Evolutionary conservation across 2,113 vertebrate species (phyloP), one percentile per base, ranked within the genome.

Genomic region (Lophura nycthemera): DNA sequence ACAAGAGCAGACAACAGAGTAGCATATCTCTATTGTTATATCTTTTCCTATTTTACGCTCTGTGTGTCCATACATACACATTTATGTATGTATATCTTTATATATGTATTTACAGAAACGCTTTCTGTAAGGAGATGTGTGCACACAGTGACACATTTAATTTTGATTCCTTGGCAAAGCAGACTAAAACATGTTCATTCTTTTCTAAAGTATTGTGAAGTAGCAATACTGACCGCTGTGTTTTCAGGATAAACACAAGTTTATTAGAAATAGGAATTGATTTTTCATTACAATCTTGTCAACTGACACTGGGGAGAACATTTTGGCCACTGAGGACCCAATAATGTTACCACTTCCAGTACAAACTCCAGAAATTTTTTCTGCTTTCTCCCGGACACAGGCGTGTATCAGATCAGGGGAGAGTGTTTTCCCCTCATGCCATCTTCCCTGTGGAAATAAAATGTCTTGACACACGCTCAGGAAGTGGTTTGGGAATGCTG

Each of bases 371-470:
- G 59, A 78, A 74, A 65, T 16, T 69, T 19, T 64, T 64, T 12
- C n/a, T 65, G 3, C 36, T 66, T 20, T 73, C 6, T 56, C 7
- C 25, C 48, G 76, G 43, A 22, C 13, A 11, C 3, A 13, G 60
- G 12, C n/a, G 63, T 8, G 4, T n/a, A 70, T 17, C 36, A 56
- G 6, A 29, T 16, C 29, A 76, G 59, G 7, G 64, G 63, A 69
- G 13, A 0, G 0, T n/a, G 5, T 56, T 36, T 80, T 54, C 24
- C 42, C 24, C 9, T 52, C 36, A 19, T 4, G 30, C 4, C 7
- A 13, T 32, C 11, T 75, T 63, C 66, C 24, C 15, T 19, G 12
- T 82, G 42, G 43, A 89, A 91, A 48, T 34, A 34, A 65, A 61
- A 8, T 57, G 6, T 12, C 45, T 83, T 70, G 17, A 34, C 17